A percentile compares a stretch with the other conserved stretches of the same genome.
These are phyloP conservation scores for Todiramphus saurophagus DNA, from an alignment of 2,113 vertebrate species.

Conservation along the genomic window DNA sequence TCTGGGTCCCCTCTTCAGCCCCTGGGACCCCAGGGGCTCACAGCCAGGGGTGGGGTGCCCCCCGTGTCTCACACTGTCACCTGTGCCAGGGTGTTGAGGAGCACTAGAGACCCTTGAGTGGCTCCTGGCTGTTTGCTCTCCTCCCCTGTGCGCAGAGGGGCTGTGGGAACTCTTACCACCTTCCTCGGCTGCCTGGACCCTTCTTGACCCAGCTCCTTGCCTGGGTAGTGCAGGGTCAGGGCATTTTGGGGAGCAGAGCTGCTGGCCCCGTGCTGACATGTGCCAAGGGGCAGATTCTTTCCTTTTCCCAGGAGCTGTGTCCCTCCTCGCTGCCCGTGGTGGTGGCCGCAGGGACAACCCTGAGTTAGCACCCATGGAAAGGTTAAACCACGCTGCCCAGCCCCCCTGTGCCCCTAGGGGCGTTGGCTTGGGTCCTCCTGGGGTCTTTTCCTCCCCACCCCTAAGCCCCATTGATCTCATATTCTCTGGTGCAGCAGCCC, in stretches of 20 bases:
- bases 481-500: fast-evolving
- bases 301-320: background rate
- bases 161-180: fast-evolving
- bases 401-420: background rate
- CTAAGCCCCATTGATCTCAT: fast-evolving
- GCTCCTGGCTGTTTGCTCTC: background rate
- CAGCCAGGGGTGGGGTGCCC: fast-evolving
- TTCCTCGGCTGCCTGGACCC: fast-evolving
- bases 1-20: fast-evolving
- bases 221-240: fast-evolving
- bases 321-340: fast-evolving
- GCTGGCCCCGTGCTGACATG: fast-evolving
- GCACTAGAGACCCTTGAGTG: fast-evolving
- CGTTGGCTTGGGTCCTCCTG: fast-evolving
- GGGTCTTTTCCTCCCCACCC: background rate
- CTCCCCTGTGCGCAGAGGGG: fast-evolving
- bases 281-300: fast-evolving
- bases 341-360: fast-evolving
- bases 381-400: background rate
- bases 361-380: fast-evolving
- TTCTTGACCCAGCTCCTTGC: background rate
- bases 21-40: fast-evolving
- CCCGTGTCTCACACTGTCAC: fast-evolving
- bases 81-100: background rate
- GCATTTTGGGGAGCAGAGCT: background rate